These are phyloP conservation scores for Scaptomyza montana DNA, from an alignment of 1,140 invertebrate species.

Conservation along the genomic window DNA sequence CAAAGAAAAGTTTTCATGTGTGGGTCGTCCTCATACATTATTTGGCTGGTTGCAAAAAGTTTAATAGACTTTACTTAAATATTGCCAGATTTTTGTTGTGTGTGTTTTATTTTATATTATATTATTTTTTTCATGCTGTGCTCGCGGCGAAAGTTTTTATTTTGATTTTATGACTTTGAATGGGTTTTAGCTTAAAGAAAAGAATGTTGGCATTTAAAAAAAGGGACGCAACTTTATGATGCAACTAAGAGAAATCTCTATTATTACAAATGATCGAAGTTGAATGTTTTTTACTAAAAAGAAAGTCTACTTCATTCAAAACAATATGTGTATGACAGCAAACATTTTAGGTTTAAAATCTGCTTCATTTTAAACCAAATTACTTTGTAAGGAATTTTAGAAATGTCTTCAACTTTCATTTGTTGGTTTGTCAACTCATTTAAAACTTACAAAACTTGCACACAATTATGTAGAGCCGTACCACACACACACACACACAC, in stretches of 20 bases:
- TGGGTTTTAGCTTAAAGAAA: constrained; percentile 31
- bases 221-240: constrained; percentile 28
- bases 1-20: constrained; percentile 20
- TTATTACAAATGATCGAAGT: constrained; percentile 27
- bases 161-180: constrained; percentile 71
- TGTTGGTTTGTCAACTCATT: constrained; percentile 29
- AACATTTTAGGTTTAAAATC: background rate
- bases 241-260: constrained; percentile 4
- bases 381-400: constrained; percentile 10
- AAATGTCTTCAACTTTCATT: background rate
- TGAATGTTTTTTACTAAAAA: too few relatives aligned
- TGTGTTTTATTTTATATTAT: too few relatives aligned
- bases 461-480: constrained; percentile 28
- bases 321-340: too few relatives aligned
- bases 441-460: constrained; percentile 46
- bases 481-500: background rate
- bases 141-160: constrained; percentile 61
- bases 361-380: background rate
- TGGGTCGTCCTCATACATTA: background rate
- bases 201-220: constrained; percentile 30
- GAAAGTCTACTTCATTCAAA: background rate
- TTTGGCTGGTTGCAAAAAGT: constrained; percentile 47
- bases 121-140: background rate
- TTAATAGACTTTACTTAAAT: constrained; percentile 77
- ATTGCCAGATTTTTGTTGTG: constrained; percentile 40